Percentiles rank a stretch among this genome's conserved stretches.
Evolutionary conservation across 2,113 vertebrate species (phyloP).

Genomic region (Origma solitaria): DNA sequence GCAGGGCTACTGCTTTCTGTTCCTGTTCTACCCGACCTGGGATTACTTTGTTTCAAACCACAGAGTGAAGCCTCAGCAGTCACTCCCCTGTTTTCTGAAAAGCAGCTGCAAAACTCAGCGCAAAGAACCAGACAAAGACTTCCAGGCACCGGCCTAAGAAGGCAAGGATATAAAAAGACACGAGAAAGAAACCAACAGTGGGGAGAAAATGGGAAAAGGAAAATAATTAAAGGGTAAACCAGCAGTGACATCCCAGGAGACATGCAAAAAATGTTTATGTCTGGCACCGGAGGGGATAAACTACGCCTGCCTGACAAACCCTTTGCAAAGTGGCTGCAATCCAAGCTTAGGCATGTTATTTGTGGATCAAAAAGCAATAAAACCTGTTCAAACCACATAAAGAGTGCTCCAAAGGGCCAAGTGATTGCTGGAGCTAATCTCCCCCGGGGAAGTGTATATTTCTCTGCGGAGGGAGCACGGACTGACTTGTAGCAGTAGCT

Average conservation of each 20-base stretch:
- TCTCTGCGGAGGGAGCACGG: not conserved
- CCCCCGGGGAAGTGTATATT: accelerated
- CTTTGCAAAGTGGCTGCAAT: not conserved
- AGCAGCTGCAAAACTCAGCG: not conserved
- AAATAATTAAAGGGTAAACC: not conserved
- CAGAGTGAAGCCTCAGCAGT: not conserved
- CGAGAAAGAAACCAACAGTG: not conserved
- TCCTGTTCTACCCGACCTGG: not conserved
- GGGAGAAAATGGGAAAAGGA: not conserved
- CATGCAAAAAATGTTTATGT: not conserved
- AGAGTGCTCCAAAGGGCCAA: not conserved
- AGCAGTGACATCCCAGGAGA: not conserved
- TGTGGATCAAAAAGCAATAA: not conserved
- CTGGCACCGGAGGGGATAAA: not conserved
- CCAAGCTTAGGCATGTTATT: not conserved
- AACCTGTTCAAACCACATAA: not conserved
- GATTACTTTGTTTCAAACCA: not conserved
- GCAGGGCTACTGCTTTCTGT: not conserved
- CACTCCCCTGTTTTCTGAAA: not conserved
- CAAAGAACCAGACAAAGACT: not conserved
- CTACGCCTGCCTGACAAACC: not conserved
- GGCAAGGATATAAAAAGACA: not conserved
- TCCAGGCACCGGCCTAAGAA: not conserved
- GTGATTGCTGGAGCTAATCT: not conserved
- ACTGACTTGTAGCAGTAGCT: slow-evolving; percentile 96